A percentile compares a stretch with the other conserved stretches of the same genome.
Conservation (phyloP, 2,113 vertebrate species). For the Ginglymostoma cirratum region DNA sequence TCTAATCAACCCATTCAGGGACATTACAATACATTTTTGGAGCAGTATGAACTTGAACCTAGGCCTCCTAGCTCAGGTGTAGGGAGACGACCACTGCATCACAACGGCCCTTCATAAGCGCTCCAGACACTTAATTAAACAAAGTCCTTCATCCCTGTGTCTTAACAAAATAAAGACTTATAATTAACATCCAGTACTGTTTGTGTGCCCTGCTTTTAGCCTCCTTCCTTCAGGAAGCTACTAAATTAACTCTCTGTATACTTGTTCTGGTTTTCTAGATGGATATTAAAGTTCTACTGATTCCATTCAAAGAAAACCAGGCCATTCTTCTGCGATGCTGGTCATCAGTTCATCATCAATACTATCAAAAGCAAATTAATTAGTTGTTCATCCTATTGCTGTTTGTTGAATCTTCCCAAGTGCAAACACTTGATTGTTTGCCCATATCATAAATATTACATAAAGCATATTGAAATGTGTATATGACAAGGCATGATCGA, state of each 20-base stretch:
- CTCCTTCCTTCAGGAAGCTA: background rate
- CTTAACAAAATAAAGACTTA: no score
- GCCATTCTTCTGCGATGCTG: background rate
- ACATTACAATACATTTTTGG: no score
- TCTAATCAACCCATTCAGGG: no score
- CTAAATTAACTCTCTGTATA: background rate
- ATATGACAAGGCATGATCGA: background rate
- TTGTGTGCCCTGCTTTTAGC: background rate
- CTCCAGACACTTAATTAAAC: no score
- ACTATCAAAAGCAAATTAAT: background rate
- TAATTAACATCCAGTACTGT: background rate
- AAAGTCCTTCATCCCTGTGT: no score
- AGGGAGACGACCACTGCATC: no score
- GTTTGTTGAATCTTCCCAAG: background rate
- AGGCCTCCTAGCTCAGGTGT: no score
- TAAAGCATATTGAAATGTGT: background rate
- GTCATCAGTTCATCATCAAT: background rate
- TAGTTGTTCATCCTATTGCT: background rate
- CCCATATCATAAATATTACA: background rate
- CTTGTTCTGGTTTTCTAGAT: background rate
- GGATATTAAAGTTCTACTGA: background rate
- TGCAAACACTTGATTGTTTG: background rate
- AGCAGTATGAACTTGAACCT: no score
- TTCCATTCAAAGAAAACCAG: background rate
- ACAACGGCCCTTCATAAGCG: no score